Conservation (phyloP, 2,113 vertebrate species). For the Sylvietta virens region DNA sequence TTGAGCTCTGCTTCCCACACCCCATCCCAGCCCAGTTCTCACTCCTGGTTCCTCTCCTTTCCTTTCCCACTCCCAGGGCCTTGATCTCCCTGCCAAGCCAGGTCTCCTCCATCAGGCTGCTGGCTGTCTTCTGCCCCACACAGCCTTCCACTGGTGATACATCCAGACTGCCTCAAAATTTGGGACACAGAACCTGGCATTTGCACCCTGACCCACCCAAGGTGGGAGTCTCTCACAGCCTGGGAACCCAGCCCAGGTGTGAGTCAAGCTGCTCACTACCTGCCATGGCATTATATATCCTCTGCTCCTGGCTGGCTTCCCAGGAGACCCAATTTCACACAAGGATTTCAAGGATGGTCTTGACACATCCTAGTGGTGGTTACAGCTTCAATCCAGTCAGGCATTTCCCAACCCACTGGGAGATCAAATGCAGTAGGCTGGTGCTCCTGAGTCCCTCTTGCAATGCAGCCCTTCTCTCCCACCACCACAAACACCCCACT, state of each 20-base stretch:
- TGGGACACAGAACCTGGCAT: neutral
- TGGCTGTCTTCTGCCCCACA: neutral
- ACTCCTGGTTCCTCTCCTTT: neutral
- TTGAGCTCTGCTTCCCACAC: neutral
- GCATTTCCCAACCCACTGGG: neutral
- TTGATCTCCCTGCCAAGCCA: slow-evolving; percentile 8
- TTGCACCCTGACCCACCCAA: neutral
- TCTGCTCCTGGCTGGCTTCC: neutral
- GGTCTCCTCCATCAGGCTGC: neutral
- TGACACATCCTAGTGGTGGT: neutral
- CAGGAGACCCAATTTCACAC: neutral
- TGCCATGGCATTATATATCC: neutral
- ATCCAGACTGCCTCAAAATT: neutral
- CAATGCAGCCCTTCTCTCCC: neutral
- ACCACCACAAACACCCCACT: neutral
- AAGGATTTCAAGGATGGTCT: neutral
- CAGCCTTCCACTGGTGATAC: neutral
- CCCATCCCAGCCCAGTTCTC: neutral
- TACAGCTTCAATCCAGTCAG: neutral
- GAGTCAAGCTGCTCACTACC: neutral
- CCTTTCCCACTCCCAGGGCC: neutral
- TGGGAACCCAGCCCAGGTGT: neutral
- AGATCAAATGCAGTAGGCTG: neutral
- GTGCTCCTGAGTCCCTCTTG: neutral
- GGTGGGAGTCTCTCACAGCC: neutral